These are phyloP conservation scores for Hipparchia semele DNA, from an alignment of 2,888 invertebrate species.

Conservation along the genomic window DNA sequence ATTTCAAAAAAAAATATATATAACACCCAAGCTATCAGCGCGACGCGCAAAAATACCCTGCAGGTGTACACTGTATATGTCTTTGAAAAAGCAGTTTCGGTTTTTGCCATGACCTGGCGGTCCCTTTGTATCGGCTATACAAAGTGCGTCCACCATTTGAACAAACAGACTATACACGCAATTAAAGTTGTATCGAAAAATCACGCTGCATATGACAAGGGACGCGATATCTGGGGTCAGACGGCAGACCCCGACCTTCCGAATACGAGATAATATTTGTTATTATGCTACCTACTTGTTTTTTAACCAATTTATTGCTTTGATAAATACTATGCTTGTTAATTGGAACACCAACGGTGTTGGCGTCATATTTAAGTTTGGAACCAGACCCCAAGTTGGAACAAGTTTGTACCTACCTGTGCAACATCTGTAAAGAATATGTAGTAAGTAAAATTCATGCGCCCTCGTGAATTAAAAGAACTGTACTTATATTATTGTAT, in stretches of 20 bases:
- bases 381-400: not conserved
- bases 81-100: too few species aligned
- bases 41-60: too few species aligned
- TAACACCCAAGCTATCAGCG: too few species aligned
- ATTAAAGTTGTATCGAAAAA: slow-evolving; percentile 2
- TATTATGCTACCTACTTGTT: slow-evolving; percentile 40
- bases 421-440: too few species aligned
- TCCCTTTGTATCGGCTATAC: too few species aligned
- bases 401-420: not conserved
- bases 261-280: slow-evolving; percentile 49
- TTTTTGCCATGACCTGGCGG: too few species aligned
- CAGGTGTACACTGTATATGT: too few species aligned
- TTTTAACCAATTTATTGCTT: slow-evolving; percentile 38
- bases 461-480: too few species aligned
- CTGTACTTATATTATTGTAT: too few species aligned
- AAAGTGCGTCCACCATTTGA: too few species aligned
- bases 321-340: slow-evolving; percentile 31
- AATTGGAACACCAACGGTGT: slow-evolving; percentile 40
- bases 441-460: too few species aligned
- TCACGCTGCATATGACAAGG: slow-evolving; percentile 10
- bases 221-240: slow-evolving; percentile 46
- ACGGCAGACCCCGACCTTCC: slow-evolving; percentile 55
- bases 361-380: slow-evolving; percentile 1
- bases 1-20: too few species aligned
- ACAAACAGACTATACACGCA: not conserved